Evolutionary conservation across 2,113 vertebrate genomes (phyloP), one percentile per base, ranked within the genome.

Genomic region (Coptodon rendalli): DNA sequence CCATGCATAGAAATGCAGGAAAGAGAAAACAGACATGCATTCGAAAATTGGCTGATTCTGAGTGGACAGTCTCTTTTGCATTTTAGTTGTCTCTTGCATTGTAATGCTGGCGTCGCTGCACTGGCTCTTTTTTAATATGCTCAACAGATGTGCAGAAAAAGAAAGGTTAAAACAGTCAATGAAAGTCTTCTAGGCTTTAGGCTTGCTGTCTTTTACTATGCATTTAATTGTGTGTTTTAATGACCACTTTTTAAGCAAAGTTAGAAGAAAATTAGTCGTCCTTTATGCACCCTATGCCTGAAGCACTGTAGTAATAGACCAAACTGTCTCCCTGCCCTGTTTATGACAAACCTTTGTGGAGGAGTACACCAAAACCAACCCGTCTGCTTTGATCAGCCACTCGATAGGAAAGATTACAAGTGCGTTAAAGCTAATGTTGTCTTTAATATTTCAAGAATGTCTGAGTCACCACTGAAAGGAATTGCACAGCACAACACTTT

Each of bases 381-480:
- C 19, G 2, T 57, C 82, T 66, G 29, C 53, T 63, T 66, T 59
- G 54, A 78, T 87, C 50, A 59, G 22, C 24, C 78, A 59, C 59
- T 13, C 2, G 11, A 63, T 57, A 34, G 54, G 31, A 68, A 71
- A 31, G 53, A 84, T 82, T 66, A 89, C 40, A 8, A 84, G 59
- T 17, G 27, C 73, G 83, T 84, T 7, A 80, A 14, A 66, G 27
- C 16, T 10, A 53, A 34, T 4, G 5, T 68, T 10, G 8, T 5
- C 54, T 82, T 86, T 88, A 82, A 89, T 84, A 88, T 87, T 88
- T 88, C 79, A 87, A 24, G 14, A 87, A 80, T 40, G 56, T 87
- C 54, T n/a, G 36, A 85, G 85, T 88, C 86, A 48, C 57, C 19
- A 78, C 36, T 66, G 45, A 50, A 76, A 81, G 71, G 56, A 80